Conservation (phyloP, 2,113 vertebrate genomes). For the Elephas maximus region DNA sequence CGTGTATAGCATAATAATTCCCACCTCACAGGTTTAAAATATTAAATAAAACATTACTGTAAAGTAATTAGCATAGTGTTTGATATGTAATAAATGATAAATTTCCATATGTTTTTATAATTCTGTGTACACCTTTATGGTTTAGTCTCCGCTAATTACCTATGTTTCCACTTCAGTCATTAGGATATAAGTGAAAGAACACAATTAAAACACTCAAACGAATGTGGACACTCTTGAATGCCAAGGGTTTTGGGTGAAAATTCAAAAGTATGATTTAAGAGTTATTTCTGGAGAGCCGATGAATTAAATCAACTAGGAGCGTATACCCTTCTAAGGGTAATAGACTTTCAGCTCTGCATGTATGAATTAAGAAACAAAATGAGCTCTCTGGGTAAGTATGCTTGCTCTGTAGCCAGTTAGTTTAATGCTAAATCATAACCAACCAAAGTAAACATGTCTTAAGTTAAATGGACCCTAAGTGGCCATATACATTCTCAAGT, state of each 20-base stretch:
- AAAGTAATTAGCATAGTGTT: neutral
- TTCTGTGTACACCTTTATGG: neutral
- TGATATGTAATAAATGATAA: neutral
- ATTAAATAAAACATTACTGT: neutral
- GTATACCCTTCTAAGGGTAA: neutral
- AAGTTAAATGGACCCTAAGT: conserved; percentile 72
- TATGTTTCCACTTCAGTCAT: conserved; percentile 17
- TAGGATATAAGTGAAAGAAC: conserved; percentile 25
- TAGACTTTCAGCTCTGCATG: neutral
- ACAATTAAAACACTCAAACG: conserved; percentile 7
- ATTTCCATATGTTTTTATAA: neutral
- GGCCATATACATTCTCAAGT: conserved; percentile 27
- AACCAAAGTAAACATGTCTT: conserved; percentile 52
- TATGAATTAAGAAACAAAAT: conserved; percentile 43
- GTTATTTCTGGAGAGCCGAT: neutral
- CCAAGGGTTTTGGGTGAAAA: conserved; percentile 12
- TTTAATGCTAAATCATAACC: conserved; percentile 58
- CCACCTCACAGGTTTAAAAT: neutral
- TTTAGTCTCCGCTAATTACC: conserved; percentile 7
- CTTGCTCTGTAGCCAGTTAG: neutral
- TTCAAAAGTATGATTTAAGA: conserved; percentile 31
- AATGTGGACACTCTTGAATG: neutral
- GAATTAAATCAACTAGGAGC: conserved; percentile 17
- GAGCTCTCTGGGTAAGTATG: neutral
- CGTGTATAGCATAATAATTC: neutral